phyloP scores from a whole-genome alignment of 1,140 invertebrate species.

The Tetramorium parvispinum region DNA sequence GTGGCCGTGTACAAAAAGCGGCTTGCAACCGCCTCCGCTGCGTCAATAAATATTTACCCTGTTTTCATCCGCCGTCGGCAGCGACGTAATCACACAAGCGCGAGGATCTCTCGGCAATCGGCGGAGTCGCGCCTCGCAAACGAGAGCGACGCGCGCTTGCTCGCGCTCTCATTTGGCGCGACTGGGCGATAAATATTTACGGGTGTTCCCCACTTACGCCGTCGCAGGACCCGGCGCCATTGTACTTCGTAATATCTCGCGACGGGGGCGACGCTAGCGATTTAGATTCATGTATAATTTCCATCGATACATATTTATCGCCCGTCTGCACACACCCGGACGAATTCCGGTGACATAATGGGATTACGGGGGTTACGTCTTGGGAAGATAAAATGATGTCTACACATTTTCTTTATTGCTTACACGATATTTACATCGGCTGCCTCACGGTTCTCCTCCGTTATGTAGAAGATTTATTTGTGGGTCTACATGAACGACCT shows the following conservation, averaged over 20 bases:
- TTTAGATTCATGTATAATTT: constrained; percentile 39
- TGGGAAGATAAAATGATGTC: not conserved
- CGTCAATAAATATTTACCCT: constrained; percentile 45
- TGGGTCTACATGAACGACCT: not conserved
- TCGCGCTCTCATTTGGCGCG: constrained; percentile 10
- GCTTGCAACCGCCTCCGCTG: constrained; percentile 9
- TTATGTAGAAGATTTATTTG: not conserved
- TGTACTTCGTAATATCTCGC: constrained; percentile 51
- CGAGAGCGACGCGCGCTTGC: not conserved
- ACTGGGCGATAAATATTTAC: constrained; percentile 46
- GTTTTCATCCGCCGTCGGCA: constrained; percentile 19
- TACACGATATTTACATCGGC: not conserved
- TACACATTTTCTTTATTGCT: not conserved
- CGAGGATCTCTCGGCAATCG: not conserved
- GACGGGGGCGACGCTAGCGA: not conserved
- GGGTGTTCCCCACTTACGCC: not conserved
- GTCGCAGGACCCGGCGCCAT: not conserved
- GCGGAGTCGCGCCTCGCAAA: not conserved
- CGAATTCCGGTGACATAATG: constrained; percentile 3
- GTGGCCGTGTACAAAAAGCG: constrained; percentile 26
- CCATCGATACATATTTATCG: constrained; percentile 48
- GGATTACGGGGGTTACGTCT: not conserved
- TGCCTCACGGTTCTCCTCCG: not conserved
- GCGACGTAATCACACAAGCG: constrained; percentile 3
- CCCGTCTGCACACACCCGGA: not conserved